Percentiles rank a stretch among this genome's conserved stretches.
phyloP scores from a whole-genome alignment of 2,888 invertebrate species.

The Apamea sordens region DNA sequence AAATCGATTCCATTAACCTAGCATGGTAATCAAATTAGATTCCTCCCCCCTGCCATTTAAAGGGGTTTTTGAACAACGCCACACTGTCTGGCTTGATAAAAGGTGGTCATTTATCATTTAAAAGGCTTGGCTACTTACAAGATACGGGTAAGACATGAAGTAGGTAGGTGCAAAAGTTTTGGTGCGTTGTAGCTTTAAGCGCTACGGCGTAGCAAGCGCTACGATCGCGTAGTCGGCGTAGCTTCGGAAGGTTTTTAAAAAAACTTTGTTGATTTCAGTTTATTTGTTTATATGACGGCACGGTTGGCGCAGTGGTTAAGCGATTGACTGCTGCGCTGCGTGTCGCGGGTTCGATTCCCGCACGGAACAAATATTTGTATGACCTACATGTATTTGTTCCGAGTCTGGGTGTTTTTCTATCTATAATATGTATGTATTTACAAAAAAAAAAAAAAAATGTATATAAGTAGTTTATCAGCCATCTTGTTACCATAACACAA shows the following conservation, averaged over 20 bases:
- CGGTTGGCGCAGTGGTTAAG: too few relatives aligned
- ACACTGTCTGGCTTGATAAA: slow-evolving; percentile 67
- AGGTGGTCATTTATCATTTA: slow-evolving; percentile 72
- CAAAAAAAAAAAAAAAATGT: too few relatives aligned
- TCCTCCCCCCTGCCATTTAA: slow-evolving; percentile 26
- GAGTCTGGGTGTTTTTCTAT: too few relatives aligned
- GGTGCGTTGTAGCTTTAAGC: neutral
- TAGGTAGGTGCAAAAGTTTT: slow-evolving; percentile 25
- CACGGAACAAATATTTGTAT: too few relatives aligned
- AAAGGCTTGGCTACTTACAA: slow-evolving; percentile 50
- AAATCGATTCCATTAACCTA: slow-evolving; percentile 70
- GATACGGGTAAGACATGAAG: slow-evolving; percentile 16
- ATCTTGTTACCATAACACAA: too few relatives aligned
- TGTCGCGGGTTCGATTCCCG: too few relatives aligned
- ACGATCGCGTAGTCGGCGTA: slow-evolving; percentile 15
- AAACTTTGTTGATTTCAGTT: neutral
- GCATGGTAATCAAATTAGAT: slow-evolving; percentile 73
- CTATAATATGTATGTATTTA: too few relatives aligned
- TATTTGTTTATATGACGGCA: neutral
- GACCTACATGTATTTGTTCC: too few relatives aligned
- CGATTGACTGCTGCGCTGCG: too few relatives aligned
- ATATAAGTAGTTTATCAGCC: too few relatives aligned
- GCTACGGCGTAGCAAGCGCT: slow-evolving; percentile 47
- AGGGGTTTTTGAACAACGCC: slow-evolving; percentile 68
- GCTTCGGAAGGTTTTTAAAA: neutral